Conservation (phyloP, 2,888 invertebrate species). For the Drosophila engyochracea region DNA sequence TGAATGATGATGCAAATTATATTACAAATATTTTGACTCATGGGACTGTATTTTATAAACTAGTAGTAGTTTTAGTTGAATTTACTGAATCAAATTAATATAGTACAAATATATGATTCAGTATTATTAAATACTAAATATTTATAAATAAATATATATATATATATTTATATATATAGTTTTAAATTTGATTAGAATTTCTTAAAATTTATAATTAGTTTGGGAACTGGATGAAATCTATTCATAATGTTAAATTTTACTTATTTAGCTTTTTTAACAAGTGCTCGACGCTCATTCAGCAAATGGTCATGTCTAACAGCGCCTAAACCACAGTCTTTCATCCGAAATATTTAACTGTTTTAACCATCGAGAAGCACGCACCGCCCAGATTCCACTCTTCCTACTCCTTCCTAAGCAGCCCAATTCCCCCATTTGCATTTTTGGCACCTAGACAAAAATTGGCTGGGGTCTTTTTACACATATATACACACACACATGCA, state of each 20-base stretch:
- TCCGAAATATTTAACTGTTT: slow-evolving; percentile 44
- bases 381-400: slow-evolving; percentile 3
- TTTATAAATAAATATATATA: not conserved
- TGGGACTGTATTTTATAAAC: not conserved
- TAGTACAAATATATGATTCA: too few species aligned
- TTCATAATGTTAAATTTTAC: not conserved
- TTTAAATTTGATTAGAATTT: not conserved
- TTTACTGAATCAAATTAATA: not conserved
- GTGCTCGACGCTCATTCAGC: not conserved
- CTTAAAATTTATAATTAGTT: not conserved
- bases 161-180: too few species aligned
- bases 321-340: slow-evolving; percentile 22
- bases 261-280: not conserved
- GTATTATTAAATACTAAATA: not conserved
- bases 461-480: slow-evolving; percentile 29
- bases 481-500: slow-evolving; percentile 11
- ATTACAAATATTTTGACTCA: not conserved
- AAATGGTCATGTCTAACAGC: slow-evolving; percentile 9
- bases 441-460: slow-evolving; percentile 47
- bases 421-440: slow-evolving; percentile 44
- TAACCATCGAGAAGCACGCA: slow-evolving; percentile 23
- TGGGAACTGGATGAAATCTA: not conserved
- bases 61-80: not conserved
- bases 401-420: slow-evolving; percentile 17
- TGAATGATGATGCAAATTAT: too few species aligned